Conservation (phyloP, 2,888 invertebrate genomes). For the Drosophila anomalata region DNA sequence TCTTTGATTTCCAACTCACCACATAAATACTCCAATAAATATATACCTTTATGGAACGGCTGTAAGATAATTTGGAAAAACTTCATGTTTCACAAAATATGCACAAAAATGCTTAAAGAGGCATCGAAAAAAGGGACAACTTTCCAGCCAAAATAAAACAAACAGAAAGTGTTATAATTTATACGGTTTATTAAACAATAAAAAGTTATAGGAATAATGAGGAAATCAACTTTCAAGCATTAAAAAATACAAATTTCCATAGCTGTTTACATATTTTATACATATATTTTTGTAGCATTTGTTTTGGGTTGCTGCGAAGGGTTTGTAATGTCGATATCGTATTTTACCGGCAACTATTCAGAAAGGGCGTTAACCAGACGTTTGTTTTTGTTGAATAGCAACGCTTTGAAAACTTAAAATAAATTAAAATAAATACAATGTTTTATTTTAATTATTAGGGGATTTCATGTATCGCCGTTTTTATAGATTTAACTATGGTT, state of each 20-base stretch:
- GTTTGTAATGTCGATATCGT: constrained; percentile 5
- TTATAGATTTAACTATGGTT: neutral
- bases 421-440: neutral
- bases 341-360: constrained; percentile 16
- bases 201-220: too few species aligned
- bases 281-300: neutral
- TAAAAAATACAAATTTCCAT: neutral
- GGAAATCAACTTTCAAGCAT: too few species aligned
- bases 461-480: neutral
- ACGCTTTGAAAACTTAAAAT: constrained; percentile 6
- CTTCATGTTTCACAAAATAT: neutral
- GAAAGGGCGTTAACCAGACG: constrained; percentile 34
- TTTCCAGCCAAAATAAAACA: neutral
- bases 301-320: neutral
- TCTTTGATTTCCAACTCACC: constrained; percentile 95
- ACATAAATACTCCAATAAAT: constrained; percentile 95
- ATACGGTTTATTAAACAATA: neutral
- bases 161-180: neutral
- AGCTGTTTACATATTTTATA: neutral
- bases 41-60: constrained; percentile 95
- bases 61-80: constrained; percentile 16
- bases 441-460: neutral
- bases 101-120: neutral
- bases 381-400: constrained; percentile 7
- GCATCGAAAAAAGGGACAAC: neutral